phyloP scores from a whole-genome alignment of 2,888 invertebrate genomes.

The Tachina fera region DNA sequence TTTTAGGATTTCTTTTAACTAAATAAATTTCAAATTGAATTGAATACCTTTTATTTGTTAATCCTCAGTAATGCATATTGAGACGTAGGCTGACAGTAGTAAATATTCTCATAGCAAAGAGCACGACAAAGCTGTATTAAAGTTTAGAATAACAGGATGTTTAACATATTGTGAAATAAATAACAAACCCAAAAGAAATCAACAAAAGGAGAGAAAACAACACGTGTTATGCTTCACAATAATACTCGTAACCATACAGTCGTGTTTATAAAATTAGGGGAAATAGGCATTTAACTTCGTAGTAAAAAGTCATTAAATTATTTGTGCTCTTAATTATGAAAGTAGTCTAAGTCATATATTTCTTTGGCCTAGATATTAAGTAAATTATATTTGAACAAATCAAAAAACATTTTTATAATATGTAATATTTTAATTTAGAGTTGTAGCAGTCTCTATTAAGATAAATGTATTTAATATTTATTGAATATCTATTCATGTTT shows the following conservation, averaged over 20 bases:
- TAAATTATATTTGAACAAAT: too few relatives aligned
- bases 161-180: slow-evolving; percentile 28
- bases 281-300: too few relatives aligned
- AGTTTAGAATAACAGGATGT: slow-evolving; percentile 61
- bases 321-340: too few relatives aligned
- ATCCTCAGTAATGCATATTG: background rate
- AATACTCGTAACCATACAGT: slow-evolving; percentile 20
- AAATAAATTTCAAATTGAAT: slow-evolving; percentile 49
- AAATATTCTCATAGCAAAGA: slow-evolving; percentile 28
- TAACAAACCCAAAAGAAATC: slow-evolving; percentile 33
- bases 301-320: too few relatives aligned
- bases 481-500: too few relatives aligned
- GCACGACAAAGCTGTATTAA: slow-evolving; percentile 52
- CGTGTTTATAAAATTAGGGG: too few relatives aligned
- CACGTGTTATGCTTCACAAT: slow-evolving; percentile 53
- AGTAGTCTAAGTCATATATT: too few relatives aligned
- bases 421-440: too few relatives aligned
- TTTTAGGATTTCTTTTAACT: background rate
- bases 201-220: slow-evolving; percentile 34
- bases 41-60: slow-evolving; percentile 45
- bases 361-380: too few relatives aligned
- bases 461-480: too few relatives aligned
- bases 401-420: too few relatives aligned
- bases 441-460: too few relatives aligned
- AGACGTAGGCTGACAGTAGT: background rate